Conservation (phyloP, 2,113 vertebrate species). For the Gallinago media region DNA sequence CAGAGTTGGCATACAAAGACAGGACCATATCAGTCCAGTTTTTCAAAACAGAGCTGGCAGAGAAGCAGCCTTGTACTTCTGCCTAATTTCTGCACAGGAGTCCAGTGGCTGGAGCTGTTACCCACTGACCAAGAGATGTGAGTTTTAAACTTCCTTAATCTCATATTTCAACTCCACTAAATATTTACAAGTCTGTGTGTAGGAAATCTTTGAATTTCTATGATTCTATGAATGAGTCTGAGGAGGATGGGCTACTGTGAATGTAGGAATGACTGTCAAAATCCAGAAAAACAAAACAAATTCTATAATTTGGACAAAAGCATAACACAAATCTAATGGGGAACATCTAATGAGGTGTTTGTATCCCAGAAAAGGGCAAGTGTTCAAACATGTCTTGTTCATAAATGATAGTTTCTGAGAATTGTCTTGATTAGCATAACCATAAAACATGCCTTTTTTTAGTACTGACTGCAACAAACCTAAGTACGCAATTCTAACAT, state of each 20-base stretch:
- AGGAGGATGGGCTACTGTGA: background rate
- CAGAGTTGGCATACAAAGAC: background rate
- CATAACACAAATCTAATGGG: background rate
- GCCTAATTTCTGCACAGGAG: background rate
- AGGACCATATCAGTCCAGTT: background rate
- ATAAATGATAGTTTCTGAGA: background rate
- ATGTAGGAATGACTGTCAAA: background rate
- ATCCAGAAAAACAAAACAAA: background rate
- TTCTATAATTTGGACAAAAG: background rate
- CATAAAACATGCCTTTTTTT: background rate
- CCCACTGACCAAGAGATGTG: accelerated
- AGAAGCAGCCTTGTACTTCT: background rate
- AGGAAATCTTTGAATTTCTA: background rate
- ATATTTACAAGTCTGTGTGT: background rate
- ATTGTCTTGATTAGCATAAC: background rate
- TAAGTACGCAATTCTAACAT: background rate
- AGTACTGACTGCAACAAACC: background rate
- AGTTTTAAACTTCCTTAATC: background rate
- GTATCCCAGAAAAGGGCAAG: background rate
- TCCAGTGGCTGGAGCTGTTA: background rate
- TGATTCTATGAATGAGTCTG: background rate
- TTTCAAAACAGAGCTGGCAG: background rate
- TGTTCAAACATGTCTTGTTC: background rate
- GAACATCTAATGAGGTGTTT: background rate
- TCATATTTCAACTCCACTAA: background rate